Conservation (phyloP, 2,888 invertebrate species). For the Blastobasis lacticolella region DNA sequence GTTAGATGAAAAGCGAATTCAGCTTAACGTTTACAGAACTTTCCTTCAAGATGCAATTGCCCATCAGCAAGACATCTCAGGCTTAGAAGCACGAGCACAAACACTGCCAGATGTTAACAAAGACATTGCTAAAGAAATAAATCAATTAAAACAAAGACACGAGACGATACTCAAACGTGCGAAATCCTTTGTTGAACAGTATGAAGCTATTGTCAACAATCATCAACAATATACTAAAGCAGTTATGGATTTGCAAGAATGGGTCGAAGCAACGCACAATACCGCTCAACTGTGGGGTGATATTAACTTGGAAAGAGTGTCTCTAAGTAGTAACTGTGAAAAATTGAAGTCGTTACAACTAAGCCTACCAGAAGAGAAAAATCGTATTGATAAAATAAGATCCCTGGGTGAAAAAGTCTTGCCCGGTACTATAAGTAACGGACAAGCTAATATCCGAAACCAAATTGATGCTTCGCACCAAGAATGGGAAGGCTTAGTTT, state of each 20-base stretch:
- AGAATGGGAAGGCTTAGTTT: slow-evolving; percentile 89
- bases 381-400: slow-evolving; percentile 85
- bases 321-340: slow-evolving; percentile 89
- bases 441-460: slow-evolving; percentile 88
- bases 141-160: slow-evolving; percentile 81
- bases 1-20: slow-evolving; percentile 92
- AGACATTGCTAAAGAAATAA: slow-evolving; percentile 81
- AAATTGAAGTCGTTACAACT: slow-evolving; percentile 86
- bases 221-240: slow-evolving; percentile 92
- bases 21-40: slow-evolving; percentile 87
- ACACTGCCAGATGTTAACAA: slow-evolving; percentile 86
- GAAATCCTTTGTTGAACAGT: slow-evolving; percentile 85
- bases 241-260: slow-evolving; percentile 89
- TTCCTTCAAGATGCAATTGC: slow-evolving; percentile 87
- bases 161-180: slow-evolving; percentile 80
- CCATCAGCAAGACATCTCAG: slow-evolving; percentile 89
- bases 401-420: slow-evolving; percentile 91
- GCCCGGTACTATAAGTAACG: slow-evolving; percentile 87
- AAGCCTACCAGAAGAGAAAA: slow-evolving; percentile 89
- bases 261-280: slow-evolving; percentile 88
- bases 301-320: slow-evolving; percentile 86
- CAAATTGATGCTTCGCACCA: slow-evolving; percentile 92
- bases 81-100: slow-evolving; percentile 85
- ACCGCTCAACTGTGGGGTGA: slow-evolving; percentile 90
- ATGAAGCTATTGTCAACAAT: slow-evolving; percentile 90